Evolutionary conservation across 2,113 vertebrate species (phyloP), one percentile per base, ranked within the genome.

Genomic region (Leptobrachium ailaonicum): DNA sequence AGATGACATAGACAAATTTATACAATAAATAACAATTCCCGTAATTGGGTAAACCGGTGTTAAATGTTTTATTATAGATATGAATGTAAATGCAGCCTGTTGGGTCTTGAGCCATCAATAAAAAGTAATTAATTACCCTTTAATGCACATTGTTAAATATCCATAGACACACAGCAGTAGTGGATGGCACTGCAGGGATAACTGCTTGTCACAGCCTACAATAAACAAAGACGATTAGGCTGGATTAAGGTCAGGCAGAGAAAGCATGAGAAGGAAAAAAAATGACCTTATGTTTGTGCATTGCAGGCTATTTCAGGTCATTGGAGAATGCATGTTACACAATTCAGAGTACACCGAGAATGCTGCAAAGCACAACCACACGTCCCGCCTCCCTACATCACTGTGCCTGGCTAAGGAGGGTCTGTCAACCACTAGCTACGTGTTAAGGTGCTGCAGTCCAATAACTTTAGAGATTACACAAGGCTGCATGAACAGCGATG

Each of bases 161-260:
- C 47, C 47, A 50, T 50, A 50, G 4, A 50, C 32, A 4, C 70
- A 32, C 13, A 64, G 13, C 45, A 53, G 69, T 42, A 73, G 45
- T 10, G 62, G 77, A 73, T 56, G 62, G 63, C 63, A 60, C 78
- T 47, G 40, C 10, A 40, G 63, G 50, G 71, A 74, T 67, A 80
- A 68, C 60, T 74, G 63, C 62, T 60, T 79, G 58, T 80, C 62
- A 80, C 78, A 80, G 66, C 62, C 78, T 68, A 43, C 73, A 80
- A 74, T 67, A 73, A 80, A 73, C 66, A 80, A 80, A 73, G 63
- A 67, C 32, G 63, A 58, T 80, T 73, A 73, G 71, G 14, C 4
- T 66, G 50, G 78, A 80, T 80, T 80, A 80, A 80, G 78, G 78
- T 62, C 78, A 80, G 63, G 69, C 13, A 42, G 78, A 80, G 71